phyloP scores from a whole-genome alignment of 1,140 invertebrate genomes.

The Manduca sexta region DNA sequence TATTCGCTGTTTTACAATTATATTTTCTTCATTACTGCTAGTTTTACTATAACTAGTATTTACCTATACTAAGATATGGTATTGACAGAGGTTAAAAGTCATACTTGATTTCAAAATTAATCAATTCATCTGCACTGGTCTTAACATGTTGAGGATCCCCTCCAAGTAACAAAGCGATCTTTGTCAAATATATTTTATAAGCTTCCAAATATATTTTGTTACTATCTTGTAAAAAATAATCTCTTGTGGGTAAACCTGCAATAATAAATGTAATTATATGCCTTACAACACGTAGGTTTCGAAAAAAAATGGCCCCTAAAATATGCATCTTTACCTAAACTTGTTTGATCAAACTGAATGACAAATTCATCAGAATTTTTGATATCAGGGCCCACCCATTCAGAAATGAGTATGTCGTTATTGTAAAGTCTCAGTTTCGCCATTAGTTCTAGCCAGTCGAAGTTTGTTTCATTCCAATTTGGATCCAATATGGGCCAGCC shows the following conservation, averaged over 20 bases:
- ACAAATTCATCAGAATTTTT: constrained; percentile 91
- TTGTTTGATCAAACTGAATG: constrained; percentile 91
- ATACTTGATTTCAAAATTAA: constrained; percentile 86
- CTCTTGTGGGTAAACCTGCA: constrained; percentile 83
- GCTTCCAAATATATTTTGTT: constrained; percentile 83
- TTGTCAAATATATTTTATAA: constrained; percentile 85
- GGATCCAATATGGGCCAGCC: constrained; percentile 88
- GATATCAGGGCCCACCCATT: constrained; percentile 91
- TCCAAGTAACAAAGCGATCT: constrained; percentile 79
- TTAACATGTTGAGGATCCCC: constrained; percentile 75
- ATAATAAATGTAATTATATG: constrained; percentile 6
- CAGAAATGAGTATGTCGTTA: constrained; percentile 87
- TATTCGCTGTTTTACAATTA: no score
- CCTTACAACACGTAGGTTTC: not conserved
- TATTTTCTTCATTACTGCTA: no score
- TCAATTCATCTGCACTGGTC: constrained; percentile 80
- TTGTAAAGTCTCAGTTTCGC: constrained; percentile 86
- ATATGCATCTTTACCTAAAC: constrained; percentile 76
- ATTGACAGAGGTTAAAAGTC: no score
- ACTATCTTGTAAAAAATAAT: constrained; percentile 85
- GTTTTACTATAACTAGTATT: no score
- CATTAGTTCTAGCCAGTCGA: constrained; percentile 85
- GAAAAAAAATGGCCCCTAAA: not conserved
- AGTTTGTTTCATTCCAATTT: constrained; percentile 77
- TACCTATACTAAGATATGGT: no score